phyloP scores from a whole-genome alignment of 1,140 invertebrate genomes.

The Drosophila suzukii region DNA sequence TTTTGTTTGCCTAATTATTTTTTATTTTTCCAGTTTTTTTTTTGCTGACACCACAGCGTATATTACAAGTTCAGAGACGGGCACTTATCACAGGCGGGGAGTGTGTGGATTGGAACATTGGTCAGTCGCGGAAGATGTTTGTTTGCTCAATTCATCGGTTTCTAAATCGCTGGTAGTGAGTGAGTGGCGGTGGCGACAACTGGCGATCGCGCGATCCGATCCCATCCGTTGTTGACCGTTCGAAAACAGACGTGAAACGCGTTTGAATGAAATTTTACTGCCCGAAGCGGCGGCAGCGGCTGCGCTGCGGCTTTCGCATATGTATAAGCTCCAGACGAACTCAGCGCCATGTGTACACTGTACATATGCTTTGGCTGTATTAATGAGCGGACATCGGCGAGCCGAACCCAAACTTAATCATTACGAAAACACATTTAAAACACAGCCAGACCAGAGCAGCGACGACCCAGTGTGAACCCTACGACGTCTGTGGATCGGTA shows the following conservation, averaged over 20 bases:
- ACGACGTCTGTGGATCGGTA: slow-evolving; percentile 19
- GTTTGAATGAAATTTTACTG: slow-evolving; percentile 81
- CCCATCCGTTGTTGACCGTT: slow-evolving; percentile 65
- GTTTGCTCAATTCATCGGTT: slow-evolving; percentile 30
- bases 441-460: slow-evolving; percentile 48
- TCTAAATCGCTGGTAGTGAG: slow-evolving; percentile 22
- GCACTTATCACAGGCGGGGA: slow-evolving; percentile 36
- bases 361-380: slow-evolving; percentile 14
- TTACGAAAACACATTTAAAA: slow-evolving; percentile 75
- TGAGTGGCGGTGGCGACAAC: slow-evolving; percentile 20
- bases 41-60: slow-evolving; percentile 14
- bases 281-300: slow-evolving; percentile 49
- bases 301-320: slow-evolving; percentile 64
- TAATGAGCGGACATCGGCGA: slow-evolving; percentile 66
- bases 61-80: slow-evolving; percentile 25
- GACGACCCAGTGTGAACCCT: slow-evolving; percentile 55
- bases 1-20: slow-evolving; percentile 49
- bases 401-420: slow-evolving; percentile 60
- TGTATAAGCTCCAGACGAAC: slow-evolving; percentile 38
- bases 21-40: not conserved
- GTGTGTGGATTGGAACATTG: slow-evolving; percentile 11
- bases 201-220: slow-evolving; percentile 51
- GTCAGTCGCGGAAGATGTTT: slow-evolving; percentile 2
- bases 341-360: slow-evolving; percentile 9
- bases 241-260: slow-evolving; percentile 75